Evolutionary conservation across 2,113 vertebrate genomes (phyloP).

Genomic region (Malurus cyaneus): DNA sequence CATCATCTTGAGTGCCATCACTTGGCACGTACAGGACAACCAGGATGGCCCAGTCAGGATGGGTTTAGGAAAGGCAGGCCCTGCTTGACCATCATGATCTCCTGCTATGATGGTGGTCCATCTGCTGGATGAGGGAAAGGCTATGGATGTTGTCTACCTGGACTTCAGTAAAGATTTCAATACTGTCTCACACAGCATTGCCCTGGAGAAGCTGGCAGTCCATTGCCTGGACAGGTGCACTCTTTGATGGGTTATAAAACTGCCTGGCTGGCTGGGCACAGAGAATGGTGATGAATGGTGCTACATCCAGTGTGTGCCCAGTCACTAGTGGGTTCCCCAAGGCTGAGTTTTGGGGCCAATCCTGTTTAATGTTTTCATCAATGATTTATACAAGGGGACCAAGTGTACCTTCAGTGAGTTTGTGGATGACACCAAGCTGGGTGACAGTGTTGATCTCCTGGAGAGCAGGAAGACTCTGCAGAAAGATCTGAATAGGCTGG

Average conservation of each 20-base stretch:
- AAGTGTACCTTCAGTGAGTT: background rate
- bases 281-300: background rate
- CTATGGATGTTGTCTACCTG: background rate
- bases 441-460: background rate
- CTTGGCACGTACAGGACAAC: rapidly evolving
- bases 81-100: background rate
- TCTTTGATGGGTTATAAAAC: background rate
- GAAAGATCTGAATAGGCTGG: background rate
- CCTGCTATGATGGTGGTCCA: background rate
- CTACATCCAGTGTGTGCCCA: background rate
- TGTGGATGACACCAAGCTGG: background rate
- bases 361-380: background rate
- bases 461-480: background rate
- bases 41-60: background rate
- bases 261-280: background rate
- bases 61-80: background rate
- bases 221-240: rapidly evolving
- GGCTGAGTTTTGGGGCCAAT: background rate
- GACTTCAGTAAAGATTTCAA: background rate
- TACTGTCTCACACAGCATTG: background rate
- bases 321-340: background rate
- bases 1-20: background rate
- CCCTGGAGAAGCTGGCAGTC: background rate
- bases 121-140: background rate
- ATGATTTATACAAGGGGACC: background rate